phyloP scores from a whole-genome alignment of 1,140 invertebrate species.

The Aporrectodea caliginosa region DNA sequence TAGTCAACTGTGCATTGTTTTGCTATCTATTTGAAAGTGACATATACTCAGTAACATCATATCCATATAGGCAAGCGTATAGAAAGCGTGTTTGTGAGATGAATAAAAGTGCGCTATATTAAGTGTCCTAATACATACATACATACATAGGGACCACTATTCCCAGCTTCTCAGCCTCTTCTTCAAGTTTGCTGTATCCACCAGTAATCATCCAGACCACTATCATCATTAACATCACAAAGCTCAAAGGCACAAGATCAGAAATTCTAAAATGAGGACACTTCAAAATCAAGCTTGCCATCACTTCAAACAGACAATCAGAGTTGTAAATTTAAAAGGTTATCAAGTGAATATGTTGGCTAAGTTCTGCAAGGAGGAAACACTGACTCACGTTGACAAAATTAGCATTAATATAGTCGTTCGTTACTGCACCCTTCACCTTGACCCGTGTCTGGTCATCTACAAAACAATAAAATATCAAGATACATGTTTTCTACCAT shows the following conservation, averaged over 20 bases:
- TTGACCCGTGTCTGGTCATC: conserved; percentile 90
- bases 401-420: conserved; percentile 98
- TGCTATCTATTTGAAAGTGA: no score
- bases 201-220: neutral
- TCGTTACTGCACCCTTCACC: conserved; percentile 63
- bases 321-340: neutral
- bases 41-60: no score
- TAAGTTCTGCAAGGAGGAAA: neutral
- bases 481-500: neutral
- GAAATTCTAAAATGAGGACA: neutral
- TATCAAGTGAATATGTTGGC: neutral
- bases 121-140: no score
- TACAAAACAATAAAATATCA: no score
- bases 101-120: no score
- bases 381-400: conserved; percentile 71
- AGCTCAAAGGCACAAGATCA: neutral
- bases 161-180: no score
- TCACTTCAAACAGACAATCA: neutral
- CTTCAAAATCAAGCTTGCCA: neutral
- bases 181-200: no score
- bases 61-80: no score
- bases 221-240: neutral
- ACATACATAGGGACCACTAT: no score
- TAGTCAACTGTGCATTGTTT: no score
- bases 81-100: no score